Evolutionary conservation across 37 sponge, comb jelly and placozoan genomes (phyloP).

Genomic region (Mnemiopsis leidyi): DNA sequence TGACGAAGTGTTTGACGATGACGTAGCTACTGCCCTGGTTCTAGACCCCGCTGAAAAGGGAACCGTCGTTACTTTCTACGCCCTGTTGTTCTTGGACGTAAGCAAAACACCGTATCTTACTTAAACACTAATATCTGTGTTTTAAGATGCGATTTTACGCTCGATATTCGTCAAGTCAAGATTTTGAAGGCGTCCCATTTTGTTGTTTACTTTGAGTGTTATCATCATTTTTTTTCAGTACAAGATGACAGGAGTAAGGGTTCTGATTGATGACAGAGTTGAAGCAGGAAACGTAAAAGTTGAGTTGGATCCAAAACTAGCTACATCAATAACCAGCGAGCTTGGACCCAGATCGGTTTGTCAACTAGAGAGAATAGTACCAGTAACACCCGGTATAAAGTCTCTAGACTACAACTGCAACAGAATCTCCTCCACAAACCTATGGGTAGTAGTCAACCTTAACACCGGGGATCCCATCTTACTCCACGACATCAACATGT

Average conservation of each 20-base stretch:
- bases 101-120: no score
- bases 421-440: background rate
- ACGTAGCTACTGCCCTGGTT: background rate
- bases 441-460: background rate
- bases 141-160: no score
- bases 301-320: background rate
- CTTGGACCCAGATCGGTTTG: background rate
- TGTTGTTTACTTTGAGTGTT: no score
- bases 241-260: background rate
- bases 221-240: no score
- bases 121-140: no score
- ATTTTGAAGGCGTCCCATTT: no score
- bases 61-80: background rate
- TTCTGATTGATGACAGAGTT: background rate
- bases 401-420: background rate
- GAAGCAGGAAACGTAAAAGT: background rate
- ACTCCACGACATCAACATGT: background rate
- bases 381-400: background rate
- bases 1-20: background rate
- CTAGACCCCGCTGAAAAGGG: background rate
- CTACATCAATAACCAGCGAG: background rate
- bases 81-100: background rate
- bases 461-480: background rate
- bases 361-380: background rate
- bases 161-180: no score